A percentile compares a stretch with the other conserved stretches of the same genome.
phyloP scores from a whole-genome alignment of 2,888 invertebrate genomes.

The Tenthredo livida region DNA sequence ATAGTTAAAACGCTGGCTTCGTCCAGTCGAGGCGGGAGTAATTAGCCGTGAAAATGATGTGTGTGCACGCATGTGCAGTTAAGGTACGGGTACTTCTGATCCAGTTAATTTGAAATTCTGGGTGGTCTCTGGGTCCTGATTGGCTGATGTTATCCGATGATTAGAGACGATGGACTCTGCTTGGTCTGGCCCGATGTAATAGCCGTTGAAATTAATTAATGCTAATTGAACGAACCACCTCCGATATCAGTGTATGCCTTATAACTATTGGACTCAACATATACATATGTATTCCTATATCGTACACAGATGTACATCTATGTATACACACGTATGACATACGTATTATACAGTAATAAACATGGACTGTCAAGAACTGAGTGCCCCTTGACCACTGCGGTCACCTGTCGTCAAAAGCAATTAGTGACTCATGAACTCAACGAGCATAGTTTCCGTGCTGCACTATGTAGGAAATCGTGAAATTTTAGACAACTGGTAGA shows the following conservation, averaged over 20 bases:
- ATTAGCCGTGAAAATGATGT: constrained; percentile 13
- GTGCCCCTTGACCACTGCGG: constrained; percentile 34
- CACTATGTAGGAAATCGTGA: neutral
- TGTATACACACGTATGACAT: neutral
- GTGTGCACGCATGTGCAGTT: neutral
- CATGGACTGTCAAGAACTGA: neutral
- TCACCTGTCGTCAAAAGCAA: constrained; percentile 32
- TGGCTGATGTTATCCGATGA: constrained; percentile 46
- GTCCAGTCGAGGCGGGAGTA: neutral
- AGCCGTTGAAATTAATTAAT: constrained; percentile 43
- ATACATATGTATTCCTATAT: neutral
- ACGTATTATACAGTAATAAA: neutral
- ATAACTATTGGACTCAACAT: neutral
- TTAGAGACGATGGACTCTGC: constrained; percentile 19
- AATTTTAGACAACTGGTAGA: neutral
- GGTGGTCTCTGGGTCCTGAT: neutral
- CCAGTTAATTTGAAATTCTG: constrained; percentile 41
- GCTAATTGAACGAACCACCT: constrained; percentile 43
- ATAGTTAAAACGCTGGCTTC: neutral
- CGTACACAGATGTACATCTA: neutral
- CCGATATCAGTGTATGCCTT: constrained; percentile 30
- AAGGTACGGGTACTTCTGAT: neutral
- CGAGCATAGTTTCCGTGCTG: neutral
- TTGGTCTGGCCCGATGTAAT: constrained; percentile 8
- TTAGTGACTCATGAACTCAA: constrained; percentile 26